Percentiles rank a stretch among this genome's conserved stretches.
Conservation (phyloP, 2,888 invertebrate genomes). For the Pyrochroa serraticornis region DNA sequence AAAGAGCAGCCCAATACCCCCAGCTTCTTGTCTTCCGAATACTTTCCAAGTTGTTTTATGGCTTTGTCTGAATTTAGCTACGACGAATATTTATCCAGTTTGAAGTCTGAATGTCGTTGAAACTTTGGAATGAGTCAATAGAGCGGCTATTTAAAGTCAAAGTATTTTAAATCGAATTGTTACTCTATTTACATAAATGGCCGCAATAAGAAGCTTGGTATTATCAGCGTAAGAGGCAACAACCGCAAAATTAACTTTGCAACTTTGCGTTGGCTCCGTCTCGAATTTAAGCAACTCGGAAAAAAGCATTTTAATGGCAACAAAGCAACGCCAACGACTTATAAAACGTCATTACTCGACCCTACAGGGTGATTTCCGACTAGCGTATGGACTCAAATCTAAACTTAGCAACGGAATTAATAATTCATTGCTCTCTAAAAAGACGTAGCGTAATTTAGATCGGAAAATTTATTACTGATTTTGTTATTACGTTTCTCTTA, state of each 20-base stretch:
- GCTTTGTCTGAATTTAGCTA: slow-evolving; percentile 19
- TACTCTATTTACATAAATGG: slow-evolving; percentile 29
- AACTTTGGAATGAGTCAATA: slow-evolving; percentile 31
- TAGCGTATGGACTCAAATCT: no score
- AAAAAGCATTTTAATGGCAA: background rate
- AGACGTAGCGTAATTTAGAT: no score
- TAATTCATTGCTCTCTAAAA: no score
- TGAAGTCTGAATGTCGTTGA: slow-evolving; percentile 22
- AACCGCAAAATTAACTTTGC: slow-evolving; percentile 27
- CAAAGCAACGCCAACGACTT: no score
- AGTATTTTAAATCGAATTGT: slow-evolving; percentile 31
- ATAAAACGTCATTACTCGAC: no score
- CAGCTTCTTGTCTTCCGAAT: slow-evolving; percentile 8
- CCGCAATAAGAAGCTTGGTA: slow-evolving; percentile 21
- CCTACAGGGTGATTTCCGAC: no score
- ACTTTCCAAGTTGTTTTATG: slow-evolving; percentile 28
- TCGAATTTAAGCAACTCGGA: slow-evolving; percentile 10
- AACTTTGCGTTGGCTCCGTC: slow-evolving; percentile 20
- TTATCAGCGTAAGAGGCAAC: slow-evolving; percentile 13
- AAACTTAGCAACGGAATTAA: no score
- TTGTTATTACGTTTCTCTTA: no score
- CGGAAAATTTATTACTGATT: no score
- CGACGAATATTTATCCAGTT: slow-evolving; percentile 20
- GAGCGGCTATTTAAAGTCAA: slow-evolving; percentile 27
- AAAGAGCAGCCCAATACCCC: slow-evolving; percentile 3